phyloP scores from a whole-genome alignment of 2,113 vertebrate species.

The Halcyon malimbica region DNA sequence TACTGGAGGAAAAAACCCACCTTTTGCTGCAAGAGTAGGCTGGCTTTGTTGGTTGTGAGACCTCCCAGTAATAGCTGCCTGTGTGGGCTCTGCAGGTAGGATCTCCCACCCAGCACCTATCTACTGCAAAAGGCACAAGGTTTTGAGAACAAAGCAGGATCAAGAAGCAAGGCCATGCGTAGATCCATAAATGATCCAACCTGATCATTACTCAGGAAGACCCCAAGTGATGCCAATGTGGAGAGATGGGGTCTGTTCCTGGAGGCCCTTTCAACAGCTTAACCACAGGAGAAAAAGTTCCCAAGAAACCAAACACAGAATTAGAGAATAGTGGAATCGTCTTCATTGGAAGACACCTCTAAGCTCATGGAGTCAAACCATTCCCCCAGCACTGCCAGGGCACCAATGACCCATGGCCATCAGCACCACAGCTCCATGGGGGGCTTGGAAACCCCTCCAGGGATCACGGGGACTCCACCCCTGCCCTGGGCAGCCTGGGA shows the following conservation, averaged over 20 bases:
- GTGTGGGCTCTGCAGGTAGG: neutral
- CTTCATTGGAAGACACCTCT: neutral
- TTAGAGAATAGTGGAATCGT: neutral
- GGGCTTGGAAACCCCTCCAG: neutral
- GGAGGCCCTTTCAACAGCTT: neutral
- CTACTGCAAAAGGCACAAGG: neutral
- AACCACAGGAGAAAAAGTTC: neutral
- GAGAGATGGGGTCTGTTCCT: neutral
- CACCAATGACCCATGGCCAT: neutral
- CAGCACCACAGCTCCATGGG: neutral
- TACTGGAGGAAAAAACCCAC: neutral
- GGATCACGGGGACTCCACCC: neutral
- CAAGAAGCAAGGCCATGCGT: neutral
- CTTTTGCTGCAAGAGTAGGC: neutral
- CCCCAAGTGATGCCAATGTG: neutral
- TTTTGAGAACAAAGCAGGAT: neutral
- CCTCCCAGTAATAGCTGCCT: neutral
- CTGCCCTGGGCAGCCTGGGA: neutral
- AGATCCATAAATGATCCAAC: neutral
- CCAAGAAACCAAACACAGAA: accelerated
- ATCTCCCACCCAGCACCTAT: neutral
- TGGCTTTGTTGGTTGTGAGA: neutral
- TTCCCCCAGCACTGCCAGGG: neutral
- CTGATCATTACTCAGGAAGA: neutral
- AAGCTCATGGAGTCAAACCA: neutral